A percentile compares a stretch with the other conserved stretches of the same genome.
These are phyloP conservation scores for Melanotaenia nigrans DNA, from an alignment of 2,797 vertebrate species.

Conservation along the genomic window DNA sequence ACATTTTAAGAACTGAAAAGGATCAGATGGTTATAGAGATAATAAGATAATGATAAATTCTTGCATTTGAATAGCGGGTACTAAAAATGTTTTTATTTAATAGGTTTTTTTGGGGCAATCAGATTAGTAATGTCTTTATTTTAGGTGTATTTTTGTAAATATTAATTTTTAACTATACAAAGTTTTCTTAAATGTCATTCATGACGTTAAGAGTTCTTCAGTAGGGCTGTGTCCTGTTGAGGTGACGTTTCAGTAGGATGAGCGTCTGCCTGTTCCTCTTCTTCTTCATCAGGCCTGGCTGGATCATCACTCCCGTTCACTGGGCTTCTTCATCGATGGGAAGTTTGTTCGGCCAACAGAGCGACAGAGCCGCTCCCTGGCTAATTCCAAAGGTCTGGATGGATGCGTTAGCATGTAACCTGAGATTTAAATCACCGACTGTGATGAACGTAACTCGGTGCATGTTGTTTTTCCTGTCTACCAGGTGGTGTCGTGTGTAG, in stretches of 20 bases:
- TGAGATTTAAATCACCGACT: not conserved
- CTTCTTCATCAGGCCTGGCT: slow-evolving; percentile 77
- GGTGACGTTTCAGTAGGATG: not conserved
- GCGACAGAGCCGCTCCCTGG: slow-evolving; percentile 51
- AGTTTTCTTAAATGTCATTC: too few relatives aligned
- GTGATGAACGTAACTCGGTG: not conserved
- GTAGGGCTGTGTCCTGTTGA: too few relatives aligned
- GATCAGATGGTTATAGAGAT: too few relatives aligned
- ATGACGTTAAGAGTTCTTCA: too few relatives aligned
- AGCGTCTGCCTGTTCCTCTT: not conserved
- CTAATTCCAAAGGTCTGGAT: slow-evolving; percentile 70
- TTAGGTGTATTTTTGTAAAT: too few relatives aligned
- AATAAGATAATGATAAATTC: too few relatives aligned
- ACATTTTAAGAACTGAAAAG: too few relatives aligned
- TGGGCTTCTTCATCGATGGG: slow-evolving; percentile 80
- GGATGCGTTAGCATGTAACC: not conserved
- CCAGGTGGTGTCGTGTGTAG: slow-evolving; percentile 72
- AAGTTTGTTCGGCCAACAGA: slow-evolving; percentile 63
- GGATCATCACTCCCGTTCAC: slow-evolving; percentile 69
- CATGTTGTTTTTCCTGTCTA: not conserved
- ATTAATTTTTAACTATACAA: too few relatives aligned
- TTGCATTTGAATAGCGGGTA: too few relatives aligned
- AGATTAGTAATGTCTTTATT: too few relatives aligned
- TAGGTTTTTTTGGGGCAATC: too few relatives aligned
- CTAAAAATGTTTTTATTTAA: too few relatives aligned